These are phyloP conservation scores for Xylota segnis DNA, from an alignment of 2,888 invertebrate species.

Conservation along the genomic window DNA sequence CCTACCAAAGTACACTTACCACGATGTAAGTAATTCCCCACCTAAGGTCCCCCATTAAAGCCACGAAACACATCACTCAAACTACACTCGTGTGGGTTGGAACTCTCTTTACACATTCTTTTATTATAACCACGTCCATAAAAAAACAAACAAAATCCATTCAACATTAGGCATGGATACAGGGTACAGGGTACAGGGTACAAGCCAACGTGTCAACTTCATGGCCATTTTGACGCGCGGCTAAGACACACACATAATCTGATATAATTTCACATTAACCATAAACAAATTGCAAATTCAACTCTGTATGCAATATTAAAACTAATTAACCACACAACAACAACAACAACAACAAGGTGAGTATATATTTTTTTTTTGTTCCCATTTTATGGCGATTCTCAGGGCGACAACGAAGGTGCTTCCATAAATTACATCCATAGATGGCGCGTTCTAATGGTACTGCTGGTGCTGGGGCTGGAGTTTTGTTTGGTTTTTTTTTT, in stretches of 20 bases:
- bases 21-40: not conserved
- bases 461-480: conserved; percentile 10
- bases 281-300: conserved; percentile 58
- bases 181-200: not conserved
- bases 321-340: conserved; percentile 46
- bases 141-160: conserved; percentile 32
- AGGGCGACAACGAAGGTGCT: conserved; percentile 61
- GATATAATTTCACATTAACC: conserved; percentile 27
- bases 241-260: conserved; percentile 12
- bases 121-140: conserved; percentile 21
- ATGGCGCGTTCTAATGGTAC: conserved; percentile 67
- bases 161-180: not conserved
- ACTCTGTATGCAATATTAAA: conserved; percentile 57
- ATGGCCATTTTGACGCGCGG: conserved; percentile 24
- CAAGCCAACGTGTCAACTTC: conserved; percentile 19
- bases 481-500: conserved; percentile 10
- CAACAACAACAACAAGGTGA: no score
- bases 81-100: conserved; percentile 53
- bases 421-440: conserved; percentile 70
- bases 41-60: conserved; percentile 5
- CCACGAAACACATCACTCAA: conserved; percentile 28
- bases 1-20: not conserved
- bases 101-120: conserved; percentile 29
- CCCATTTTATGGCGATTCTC: conserved; percentile 54
- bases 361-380: no score